phyloP scores from a whole-genome alignment of 2,888 invertebrate species.

The Hemistola chrysoprasaria region DNA sequence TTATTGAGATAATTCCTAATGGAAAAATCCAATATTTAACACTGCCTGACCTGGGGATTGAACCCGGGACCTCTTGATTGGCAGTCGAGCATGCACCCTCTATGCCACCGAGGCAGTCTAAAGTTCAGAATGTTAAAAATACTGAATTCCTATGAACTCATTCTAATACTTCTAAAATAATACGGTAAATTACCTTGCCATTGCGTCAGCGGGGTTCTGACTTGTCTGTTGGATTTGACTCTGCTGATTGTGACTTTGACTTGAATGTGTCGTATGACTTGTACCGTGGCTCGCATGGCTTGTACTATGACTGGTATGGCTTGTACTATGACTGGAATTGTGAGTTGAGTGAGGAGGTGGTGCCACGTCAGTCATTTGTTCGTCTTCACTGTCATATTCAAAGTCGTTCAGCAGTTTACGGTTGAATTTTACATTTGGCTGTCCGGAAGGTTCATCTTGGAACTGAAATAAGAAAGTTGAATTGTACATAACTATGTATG shows the following conservation, averaged over 20 bases:
- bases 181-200: conserved; percentile 71
- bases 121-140: too few relatives aligned
- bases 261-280: conserved; percentile 18
- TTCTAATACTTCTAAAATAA: too few relatives aligned
- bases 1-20: too few relatives aligned
- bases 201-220: conserved; percentile 57
- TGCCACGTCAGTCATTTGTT: conserved; percentile 76
- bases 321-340: conserved; percentile 23
- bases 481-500: not conserved
- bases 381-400: conserved; percentile 96
- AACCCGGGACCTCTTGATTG: too few relatives aligned
- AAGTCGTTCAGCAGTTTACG: conserved; percentile 91
- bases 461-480: conserved; percentile 43
- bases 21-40: too few relatives aligned
- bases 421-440: conserved; percentile 86
- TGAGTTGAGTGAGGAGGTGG: conserved; percentile 35
- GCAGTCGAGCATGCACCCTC: too few relatives aligned
- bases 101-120: too few relatives aligned
- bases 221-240: conserved; percentile 15
- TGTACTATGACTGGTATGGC: conserved; percentile 12
- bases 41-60: too few relatives aligned
- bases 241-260: conserved; percentile 14
- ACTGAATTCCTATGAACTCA: too few relatives aligned
- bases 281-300: conserved; percentile 19
- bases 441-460: conserved; percentile 63